These are phyloP conservation scores for Condylura cristata DNA, from an alignment of 2,113 vertebrate species.

Conservation along the genomic window DNA sequence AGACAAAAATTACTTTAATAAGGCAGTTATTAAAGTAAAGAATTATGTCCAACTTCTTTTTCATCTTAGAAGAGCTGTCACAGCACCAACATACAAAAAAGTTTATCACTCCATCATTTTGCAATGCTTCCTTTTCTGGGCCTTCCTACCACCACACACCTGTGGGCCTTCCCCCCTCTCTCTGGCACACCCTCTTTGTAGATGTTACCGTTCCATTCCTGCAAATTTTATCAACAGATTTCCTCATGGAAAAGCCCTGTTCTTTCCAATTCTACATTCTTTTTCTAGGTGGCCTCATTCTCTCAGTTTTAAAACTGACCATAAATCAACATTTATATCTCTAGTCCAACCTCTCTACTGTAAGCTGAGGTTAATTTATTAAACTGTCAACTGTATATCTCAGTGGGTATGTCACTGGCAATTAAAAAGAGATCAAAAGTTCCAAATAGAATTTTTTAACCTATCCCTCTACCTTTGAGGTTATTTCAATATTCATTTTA, in stretches of 20 bases:
- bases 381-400: not conserved
- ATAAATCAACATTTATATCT: not conserved
- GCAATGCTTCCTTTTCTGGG: not conserved
- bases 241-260: not conserved
- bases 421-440: constrained; percentile 31
- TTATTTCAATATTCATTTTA: constrained; percentile 36
- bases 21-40: not conserved
- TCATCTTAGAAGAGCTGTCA: not conserved
- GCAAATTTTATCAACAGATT: not conserved
- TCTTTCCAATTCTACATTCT: not conserved
- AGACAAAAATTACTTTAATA: not conserved
- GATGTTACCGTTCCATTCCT: not conserved
- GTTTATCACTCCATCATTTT: not conserved
- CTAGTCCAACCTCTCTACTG: not conserved
- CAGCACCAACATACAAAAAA: not conserved
- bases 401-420: not conserved
- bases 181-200: not conserved
- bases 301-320: not conserved
- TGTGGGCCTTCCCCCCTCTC: not conserved
- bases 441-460: constrained; percentile 14
- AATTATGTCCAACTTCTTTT: constrained; percentile 28
- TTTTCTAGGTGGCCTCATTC: not conserved
- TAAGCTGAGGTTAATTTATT: constrained; percentile 16
- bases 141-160: not conserved
- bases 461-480: not conserved